phyloP scores from a whole-genome alignment of 2,797 vertebrate genomes.

The Gambelia wislizenii region DNA sequence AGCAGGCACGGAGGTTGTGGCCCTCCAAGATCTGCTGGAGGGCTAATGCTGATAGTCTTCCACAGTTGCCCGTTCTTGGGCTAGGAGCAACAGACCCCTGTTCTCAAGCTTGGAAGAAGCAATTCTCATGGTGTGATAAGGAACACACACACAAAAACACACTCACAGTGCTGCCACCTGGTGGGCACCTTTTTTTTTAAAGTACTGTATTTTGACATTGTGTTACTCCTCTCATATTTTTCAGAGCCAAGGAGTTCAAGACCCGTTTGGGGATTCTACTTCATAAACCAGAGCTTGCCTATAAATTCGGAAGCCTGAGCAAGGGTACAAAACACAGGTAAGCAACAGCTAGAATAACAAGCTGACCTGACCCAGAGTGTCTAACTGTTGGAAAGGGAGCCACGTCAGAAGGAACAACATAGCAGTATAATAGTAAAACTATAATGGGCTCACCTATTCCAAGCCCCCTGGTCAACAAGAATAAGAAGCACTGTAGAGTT shows the following conservation, averaged over 20 bases:
- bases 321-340: conserved; percentile 73
- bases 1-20: too few relatives aligned
- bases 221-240: conserved; percentile 43
- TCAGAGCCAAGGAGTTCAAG: conserved; percentile 92
- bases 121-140: background rate
- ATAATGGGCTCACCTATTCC: background rate
- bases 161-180: background rate
- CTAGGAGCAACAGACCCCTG: background rate
- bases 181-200: background rate
- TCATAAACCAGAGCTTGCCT: conserved; percentile 82
- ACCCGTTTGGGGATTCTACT: conserved; percentile 87
- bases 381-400: too few relatives aligned
- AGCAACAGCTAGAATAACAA: conserved; percentile 19
- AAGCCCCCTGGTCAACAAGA: background rate
- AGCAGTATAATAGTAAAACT: background rate
- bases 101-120: background rate
- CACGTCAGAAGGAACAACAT: background rate
- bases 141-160: too few relatives aligned
- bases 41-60: too few relatives aligned
- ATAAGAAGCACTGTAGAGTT: conserved; percentile 20
- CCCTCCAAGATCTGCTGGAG: too few relatives aligned
- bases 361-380: background rate
- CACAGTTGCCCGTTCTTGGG: too few relatives aligned
- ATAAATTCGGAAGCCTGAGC: conserved; percentile 54
- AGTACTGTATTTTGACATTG: background rate